These are phyloP conservation scores for Heliothis peltigera DNA, from an alignment of 2,888 invertebrate genomes.

Conservation along the genomic window DNA sequence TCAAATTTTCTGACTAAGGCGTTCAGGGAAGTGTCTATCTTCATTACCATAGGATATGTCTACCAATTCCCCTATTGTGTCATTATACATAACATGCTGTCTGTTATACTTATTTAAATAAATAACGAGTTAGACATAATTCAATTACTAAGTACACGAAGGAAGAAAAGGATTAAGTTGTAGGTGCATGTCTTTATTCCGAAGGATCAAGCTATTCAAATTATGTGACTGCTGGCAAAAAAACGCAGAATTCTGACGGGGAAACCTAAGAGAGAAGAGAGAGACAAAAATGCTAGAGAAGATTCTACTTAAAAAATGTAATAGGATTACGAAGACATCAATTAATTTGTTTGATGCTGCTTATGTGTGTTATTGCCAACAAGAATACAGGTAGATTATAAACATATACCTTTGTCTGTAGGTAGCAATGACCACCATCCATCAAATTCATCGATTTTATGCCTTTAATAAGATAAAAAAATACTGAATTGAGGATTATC, in stretches of 20 bases:
- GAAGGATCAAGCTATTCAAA: neutral
- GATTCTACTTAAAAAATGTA: too few species aligned
- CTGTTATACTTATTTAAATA: constrained; percentile 24
- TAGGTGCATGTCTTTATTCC: too few species aligned
- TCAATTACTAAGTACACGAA: neutral
- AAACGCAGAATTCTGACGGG: too few species aligned
- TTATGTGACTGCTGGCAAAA: neutral
- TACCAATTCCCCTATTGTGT: neutral
- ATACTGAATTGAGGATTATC: neutral
- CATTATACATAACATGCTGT: neutral
- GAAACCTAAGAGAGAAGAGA: too few species aligned
- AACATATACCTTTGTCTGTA: too few species aligned
- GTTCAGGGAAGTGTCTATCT: constrained; percentile 9
- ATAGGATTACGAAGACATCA: too few species aligned
- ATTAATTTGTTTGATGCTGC: too few species aligned
- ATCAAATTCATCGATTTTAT: neutral
- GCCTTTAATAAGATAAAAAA: neutral
- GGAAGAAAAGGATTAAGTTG: neutral
- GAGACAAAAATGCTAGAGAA: too few species aligned
- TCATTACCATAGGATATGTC: constrained; percentile 2
- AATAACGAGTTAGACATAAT: neutral
- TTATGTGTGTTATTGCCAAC: too few species aligned
- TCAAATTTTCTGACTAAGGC: neutral
- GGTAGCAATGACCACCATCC: too few species aligned
- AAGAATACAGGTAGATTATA: too few species aligned